phyloP scores from a whole-genome alignment of 2,113 vertebrate genomes.

The Willisornis vidua region DNA sequence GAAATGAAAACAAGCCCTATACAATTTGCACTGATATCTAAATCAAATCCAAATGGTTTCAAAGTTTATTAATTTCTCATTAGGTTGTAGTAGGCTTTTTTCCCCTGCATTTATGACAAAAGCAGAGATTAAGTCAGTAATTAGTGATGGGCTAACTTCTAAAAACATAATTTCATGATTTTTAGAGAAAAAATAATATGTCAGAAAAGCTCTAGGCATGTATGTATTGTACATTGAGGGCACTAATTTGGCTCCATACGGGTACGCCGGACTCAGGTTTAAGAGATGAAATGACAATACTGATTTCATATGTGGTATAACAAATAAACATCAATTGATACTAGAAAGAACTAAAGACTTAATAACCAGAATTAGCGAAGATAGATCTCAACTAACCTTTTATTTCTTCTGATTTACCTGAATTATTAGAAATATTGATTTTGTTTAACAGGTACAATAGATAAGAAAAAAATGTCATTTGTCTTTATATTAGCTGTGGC shows the following conservation, averaged over 20 bases:
- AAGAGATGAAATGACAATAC: neutral
- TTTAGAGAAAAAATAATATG: neutral
- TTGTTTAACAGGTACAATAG: neutral
- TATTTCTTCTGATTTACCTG: neutral
- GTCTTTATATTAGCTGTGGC: neutral
- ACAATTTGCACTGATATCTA: neutral
- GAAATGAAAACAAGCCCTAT: neutral
- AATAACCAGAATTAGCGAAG: neutral
- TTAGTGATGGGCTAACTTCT: neutral
- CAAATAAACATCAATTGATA: neutral
- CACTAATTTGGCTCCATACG: neutral
- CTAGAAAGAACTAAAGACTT: neutral
- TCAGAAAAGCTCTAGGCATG: neutral
- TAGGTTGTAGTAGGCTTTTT: neutral
- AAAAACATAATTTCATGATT: neutral
- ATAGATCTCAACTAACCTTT: neutral
- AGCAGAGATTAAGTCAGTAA: neutral
- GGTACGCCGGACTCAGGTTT: neutral
- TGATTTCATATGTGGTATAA: neutral
- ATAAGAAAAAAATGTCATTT: neutral
- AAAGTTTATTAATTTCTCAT: neutral
- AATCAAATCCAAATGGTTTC: neutral
- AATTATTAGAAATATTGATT: neutral
- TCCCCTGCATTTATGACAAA: neutral
- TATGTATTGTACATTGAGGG: accelerated